Evolutionary conservation across 2,113 vertebrate species (phyloP).

Genomic region (Ictalurus furcatus): DNA sequence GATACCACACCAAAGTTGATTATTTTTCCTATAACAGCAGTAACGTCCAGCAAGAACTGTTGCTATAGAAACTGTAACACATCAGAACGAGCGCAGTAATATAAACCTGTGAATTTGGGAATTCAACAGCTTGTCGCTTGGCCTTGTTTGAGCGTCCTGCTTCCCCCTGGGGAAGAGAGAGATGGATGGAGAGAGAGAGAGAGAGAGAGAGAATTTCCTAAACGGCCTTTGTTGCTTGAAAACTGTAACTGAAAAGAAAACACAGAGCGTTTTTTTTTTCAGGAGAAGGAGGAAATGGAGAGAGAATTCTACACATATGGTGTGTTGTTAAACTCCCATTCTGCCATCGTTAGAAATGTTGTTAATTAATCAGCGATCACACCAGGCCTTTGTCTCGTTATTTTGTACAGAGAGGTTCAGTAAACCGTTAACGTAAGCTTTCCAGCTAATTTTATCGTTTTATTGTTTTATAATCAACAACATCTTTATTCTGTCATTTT

Average conservation of each 20-base stretch:
- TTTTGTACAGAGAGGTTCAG: background rate
- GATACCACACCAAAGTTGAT: background rate
- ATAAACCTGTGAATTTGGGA: background rate
- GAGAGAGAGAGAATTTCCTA: too few species aligned
- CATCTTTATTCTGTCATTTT: background rate
- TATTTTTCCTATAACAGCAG: background rate
- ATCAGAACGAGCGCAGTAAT: background rate
- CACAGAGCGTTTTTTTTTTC: background rate
- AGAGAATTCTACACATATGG: background rate
- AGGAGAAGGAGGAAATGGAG: background rate
- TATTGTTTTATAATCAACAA: background rate
- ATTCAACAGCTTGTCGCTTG: background rate
- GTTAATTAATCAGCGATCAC: background rate
- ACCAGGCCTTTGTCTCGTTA: background rate
- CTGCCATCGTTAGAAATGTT: background rate
- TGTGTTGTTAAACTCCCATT: background rate
- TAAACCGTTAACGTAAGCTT: background rate
- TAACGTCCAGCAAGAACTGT: background rate
- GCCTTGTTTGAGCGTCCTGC: too few species aligned
- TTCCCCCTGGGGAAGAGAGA: conserved; percentile 5
- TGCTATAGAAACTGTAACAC: background rate
- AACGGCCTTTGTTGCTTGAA: too few species aligned
- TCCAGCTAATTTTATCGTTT: background rate
- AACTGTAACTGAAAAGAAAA: background rate
- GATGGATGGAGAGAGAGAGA: background rate